Base-by-base conservation (phyloP, 2,888 invertebrate genomes). In the Zaprionus lineosus region DNA sequence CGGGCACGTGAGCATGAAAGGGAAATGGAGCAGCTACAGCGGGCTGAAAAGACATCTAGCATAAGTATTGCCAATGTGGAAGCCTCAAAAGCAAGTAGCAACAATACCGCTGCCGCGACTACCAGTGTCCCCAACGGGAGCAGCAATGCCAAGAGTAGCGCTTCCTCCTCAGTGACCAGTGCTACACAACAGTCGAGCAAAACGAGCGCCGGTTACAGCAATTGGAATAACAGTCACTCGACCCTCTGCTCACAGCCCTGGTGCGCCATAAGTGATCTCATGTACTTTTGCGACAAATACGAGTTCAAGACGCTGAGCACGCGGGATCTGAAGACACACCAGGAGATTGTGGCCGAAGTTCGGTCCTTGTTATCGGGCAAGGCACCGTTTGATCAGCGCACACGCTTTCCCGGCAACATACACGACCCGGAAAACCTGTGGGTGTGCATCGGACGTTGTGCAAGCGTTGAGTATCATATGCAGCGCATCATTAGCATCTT, bases 211-310 rank as follows among this genome's bases (percentile, higher is more conserved):
- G 77, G 73, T 28, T 88, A 88, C 43, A 53, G 63, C 48, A 88
- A 88, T 39, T 88, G 87, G 87, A 68, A 62, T 12, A 86, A 41
- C 39, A 74, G 72, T n/a, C 88, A 88, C 46, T 58, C 75, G 3
- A 72, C 78, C 1, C 56, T 88, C 29, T 69, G 78, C 37, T 64
- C 81, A 4, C 79, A 72, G 56, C 63, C 87, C 2, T 88, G 87
- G 88, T 86, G 85, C 31, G 87, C 86, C 33, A 76, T 88, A 50
- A 84, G 86, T 8, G 88, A 88, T 48, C 74, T 88, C 15, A 88
- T 88, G 73, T 69, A 68, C 16, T 88, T 88, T 53, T 88, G 87
- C 55, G 87, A 88, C 71, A 88, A 84, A 70, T 86, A 88, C 63
- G 87, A 88, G 61, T 88, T 84, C 58, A 85, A 83, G 51, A 74